A percentile compares a stretch with the other conserved stretches of the same genome.
These are phyloP conservation scores for Mastigias papua DNA, from an alignment of 30 jellyfish, hydroid and myxozoan genomes.

Conservation along the genomic window DNA sequence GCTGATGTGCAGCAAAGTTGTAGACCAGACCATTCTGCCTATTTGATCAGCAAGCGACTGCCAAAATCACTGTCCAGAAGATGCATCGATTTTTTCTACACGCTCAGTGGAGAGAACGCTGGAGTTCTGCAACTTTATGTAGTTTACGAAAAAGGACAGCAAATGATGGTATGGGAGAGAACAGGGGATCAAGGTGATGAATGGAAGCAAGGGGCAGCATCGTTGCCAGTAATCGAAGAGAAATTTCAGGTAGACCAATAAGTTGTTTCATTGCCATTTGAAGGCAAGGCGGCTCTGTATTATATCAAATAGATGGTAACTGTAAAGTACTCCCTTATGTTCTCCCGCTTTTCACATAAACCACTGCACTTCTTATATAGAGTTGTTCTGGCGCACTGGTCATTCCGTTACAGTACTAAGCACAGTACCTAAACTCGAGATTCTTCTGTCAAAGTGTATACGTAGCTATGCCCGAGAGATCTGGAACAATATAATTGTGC, in stretches of 20 bases:
- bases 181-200: conserved; percentile 31
- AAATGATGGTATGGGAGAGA: conserved; percentile 35
- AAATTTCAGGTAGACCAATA: conserved; percentile 1
- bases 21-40: conserved; percentile 6
- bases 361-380: no score
- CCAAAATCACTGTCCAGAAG: neutral
- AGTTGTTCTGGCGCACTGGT: no score
- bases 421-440: no score
- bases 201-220: conserved; percentile 57
- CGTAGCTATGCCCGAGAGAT: no score
- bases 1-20: conserved; percentile 4
- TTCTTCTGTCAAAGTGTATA: no score
- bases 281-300: no score
- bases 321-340: no score
- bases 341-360: no score
- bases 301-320: no score
- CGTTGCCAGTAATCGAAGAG: conserved; percentile 23
- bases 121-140: conserved; percentile 8
- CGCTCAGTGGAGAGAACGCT: conserved; percentile 8
- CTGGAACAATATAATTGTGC: no score
- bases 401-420: no score
- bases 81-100: conserved; percentile 27
- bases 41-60: neutral
- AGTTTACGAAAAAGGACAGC: neutral
- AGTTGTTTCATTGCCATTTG: no score